These are phyloP conservation scores for Dicroscelio sp. DNA, from an alignment of 2,888 invertebrate species.

Conservation along the genomic window DNA sequence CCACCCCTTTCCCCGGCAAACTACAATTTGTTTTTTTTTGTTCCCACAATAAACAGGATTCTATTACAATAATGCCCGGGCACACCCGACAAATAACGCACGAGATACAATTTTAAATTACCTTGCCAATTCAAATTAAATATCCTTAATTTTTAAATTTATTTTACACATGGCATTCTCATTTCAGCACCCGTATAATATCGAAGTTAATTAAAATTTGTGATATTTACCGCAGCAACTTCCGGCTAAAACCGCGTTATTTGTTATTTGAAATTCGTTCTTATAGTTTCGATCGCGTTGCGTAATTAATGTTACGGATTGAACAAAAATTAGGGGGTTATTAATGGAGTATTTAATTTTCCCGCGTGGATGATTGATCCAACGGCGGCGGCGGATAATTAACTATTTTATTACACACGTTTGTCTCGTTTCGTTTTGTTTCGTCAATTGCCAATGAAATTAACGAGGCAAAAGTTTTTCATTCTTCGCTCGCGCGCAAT, in stretches of 20 bases:
- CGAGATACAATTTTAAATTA: neutral
- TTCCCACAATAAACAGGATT: too few species aligned
- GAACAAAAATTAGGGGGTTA: slow-evolving; percentile 42
- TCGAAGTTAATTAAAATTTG: slow-evolving; percentile 63
- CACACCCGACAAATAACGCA: neutral
- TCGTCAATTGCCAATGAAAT: too few species aligned
- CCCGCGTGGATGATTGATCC: slow-evolving; percentile 44
- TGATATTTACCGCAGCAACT: slow-evolving; percentile 46
- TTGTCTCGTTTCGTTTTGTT: too few species aligned
- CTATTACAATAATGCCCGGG: neutral
- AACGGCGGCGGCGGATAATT: too few species aligned
- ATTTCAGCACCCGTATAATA: too few species aligned
- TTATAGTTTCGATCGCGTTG: slow-evolving; percentile 38
- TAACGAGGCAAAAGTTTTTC: too few species aligned
- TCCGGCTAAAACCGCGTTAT: slow-evolving; percentile 51
- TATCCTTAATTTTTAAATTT: neutral
- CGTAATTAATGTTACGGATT: slow-evolving; percentile 59
- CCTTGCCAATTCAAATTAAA: neutral
- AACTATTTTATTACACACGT: too few species aligned
- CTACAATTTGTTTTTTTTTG: too few species aligned
- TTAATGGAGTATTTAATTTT: too few species aligned
- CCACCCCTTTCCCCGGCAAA: too few species aligned
- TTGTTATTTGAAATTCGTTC: slow-evolving; percentile 66
- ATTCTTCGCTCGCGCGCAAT: slow-evolving; percentile 8
- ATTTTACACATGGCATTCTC: neutral